Percentiles rank a stretch among this genome's conserved stretches.
Evolutionary conservation across 2,797 vertebrate genomes (phyloP).

Genomic region (Tachyglossus aculeatus): DNA sequence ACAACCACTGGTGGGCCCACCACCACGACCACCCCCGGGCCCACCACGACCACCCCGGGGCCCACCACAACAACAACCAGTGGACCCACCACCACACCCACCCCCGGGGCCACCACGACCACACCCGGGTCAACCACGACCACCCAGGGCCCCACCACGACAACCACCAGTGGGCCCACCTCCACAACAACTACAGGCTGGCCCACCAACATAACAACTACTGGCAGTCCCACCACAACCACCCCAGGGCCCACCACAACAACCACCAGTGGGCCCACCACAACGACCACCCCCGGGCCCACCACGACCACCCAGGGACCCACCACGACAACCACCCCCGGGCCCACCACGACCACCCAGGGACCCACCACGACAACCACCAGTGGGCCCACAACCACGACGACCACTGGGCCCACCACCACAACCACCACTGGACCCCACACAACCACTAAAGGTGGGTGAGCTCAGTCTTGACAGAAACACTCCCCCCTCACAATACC

Average conservation of each 20-base stretch:
- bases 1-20: fast-evolving
- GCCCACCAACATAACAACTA: not conserved
- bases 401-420: not conserved
- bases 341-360: fast-evolving
- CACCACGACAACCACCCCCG: not conserved
- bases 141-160: not conserved
- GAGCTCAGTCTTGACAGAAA: not conserved
- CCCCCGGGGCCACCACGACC: not conserved
- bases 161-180: fast-evolving
- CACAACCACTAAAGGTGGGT: fast-evolving
- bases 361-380: not conserved
- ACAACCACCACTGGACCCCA: fast-evolving
- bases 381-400: fast-evolving
- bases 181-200: not conserved
- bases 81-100: constrained; percentile 1
- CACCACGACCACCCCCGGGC: not conserved
- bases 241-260: not conserved
- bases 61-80: not conserved
- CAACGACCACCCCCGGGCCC: too few species aligned
- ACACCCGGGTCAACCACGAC: not conserved
- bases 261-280: not conserved
- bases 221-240: too few species aligned
- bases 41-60: constrained; percentile 12
- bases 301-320: not conserved
- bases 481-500: too few species aligned